Evolutionary conservation across 2,113 vertebrate species (phyloP), one percentile per base, ranked within the genome.

Genomic region (Prunella himalayana): DNA sequence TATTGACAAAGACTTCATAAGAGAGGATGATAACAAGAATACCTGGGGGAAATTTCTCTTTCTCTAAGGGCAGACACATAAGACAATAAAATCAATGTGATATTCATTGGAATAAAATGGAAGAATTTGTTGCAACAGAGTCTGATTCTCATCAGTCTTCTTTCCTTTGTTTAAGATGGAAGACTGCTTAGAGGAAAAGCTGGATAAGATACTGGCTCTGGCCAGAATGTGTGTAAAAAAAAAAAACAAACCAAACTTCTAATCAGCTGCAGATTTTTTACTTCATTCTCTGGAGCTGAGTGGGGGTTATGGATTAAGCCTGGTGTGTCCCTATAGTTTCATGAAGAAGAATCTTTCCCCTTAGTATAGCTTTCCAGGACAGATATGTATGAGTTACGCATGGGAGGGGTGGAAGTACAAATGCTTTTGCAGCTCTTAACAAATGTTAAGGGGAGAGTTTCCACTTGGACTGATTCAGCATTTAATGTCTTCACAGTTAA

Each of bases 21-120:
- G 49, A 84, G 56, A 86, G 28, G 27, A 90, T 83, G 86, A 81
- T 88, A 93, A 77, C 53, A 86, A 70, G 68, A 86, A 86, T 90
- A 97, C 88, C 90, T 88, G 57, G 7, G 93, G 93, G 95, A 96
- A 94, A 96, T 88, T 90, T 96, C 85, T 92, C 30, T 92, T 92
- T 88, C 88, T 93, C 85, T 60, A 65, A 92, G 72, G 45, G 37
- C 37, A 68, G 69, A 94, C 9, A 80, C 23, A 56, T 49, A 88
- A 71, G 49, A 81, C 88, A 90, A 92, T 96, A 94, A 96, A 96
- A 96, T 93, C 82, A 75, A 33, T 92, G 44, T 90, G 47, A 87
- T 95, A 92, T 63, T 91, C 71, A 88, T 76, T 88, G 82, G 68
- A 88, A 92, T n/a, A 90, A 93, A 92, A 88, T 30, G 78, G 64